phyloP scores from a whole-genome alignment of 1,140 invertebrate species.

The Polypedilum pembai region DNA sequence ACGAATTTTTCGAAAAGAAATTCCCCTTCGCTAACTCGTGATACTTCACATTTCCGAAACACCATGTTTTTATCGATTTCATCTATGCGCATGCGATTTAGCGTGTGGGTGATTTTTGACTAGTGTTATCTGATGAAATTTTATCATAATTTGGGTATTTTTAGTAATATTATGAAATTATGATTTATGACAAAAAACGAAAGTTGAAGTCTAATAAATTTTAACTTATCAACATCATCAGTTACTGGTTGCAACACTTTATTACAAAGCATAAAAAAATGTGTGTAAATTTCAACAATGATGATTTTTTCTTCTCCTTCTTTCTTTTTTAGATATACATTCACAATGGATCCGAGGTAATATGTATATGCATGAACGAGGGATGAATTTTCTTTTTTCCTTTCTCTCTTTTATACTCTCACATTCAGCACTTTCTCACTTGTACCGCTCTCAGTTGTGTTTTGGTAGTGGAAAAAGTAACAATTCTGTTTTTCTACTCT shows the following conservation, averaged over 20 bases:
- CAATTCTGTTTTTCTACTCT: constrained; percentile 8
- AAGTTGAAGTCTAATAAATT: neutral
- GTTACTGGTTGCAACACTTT: too few species aligned
- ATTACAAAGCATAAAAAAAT: neutral
- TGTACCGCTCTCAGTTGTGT: neutral
- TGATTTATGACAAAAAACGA: neutral
- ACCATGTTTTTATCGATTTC: constrained; percentile 12
- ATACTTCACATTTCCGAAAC: neutral
- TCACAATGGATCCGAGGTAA: constrained; percentile 24
- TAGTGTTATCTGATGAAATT: neutral
- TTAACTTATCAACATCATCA: neutral
- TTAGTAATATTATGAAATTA: neutral
- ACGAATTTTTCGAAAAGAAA: neutral
- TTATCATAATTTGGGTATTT: neutral
- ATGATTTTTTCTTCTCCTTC: neutral
- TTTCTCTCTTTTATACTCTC: too few species aligned
- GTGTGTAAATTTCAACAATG: constrained; percentile 1
- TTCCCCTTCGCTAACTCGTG: neutral
- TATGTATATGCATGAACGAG: neutral
- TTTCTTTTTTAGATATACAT: neutral
- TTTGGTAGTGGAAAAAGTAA: constrained; percentile 23
- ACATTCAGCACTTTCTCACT: neutral
- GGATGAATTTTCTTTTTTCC: neutral
- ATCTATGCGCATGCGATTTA: neutral
- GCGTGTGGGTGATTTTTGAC: neutral